Conservation (phyloP, 1,140 invertebrate genomes). For the Zophobas atratus region DNA sequence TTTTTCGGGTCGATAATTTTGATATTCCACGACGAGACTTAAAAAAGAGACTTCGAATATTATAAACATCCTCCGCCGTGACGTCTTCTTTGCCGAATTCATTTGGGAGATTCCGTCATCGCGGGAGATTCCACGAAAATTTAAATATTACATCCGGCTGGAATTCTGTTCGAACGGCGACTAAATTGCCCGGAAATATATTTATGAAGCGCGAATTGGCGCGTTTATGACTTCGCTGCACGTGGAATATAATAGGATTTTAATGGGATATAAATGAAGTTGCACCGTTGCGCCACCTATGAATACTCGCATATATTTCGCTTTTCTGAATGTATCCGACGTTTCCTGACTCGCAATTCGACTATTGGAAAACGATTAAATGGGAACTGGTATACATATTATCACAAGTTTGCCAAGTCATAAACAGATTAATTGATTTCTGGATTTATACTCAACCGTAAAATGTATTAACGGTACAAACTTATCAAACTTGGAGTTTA, state of each 20-base stretch:
- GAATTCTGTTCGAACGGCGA: slow-evolving; percentile 22
- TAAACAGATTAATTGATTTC: slow-evolving; percentile 7
- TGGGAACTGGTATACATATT: slow-evolving; percentile 13
- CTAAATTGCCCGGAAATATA: slow-evolving; percentile 31
- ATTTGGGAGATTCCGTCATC: slow-evolving; percentile 1
- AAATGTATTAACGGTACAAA: background rate
- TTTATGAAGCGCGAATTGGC: slow-evolving; percentile 34
- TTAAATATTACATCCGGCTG: slow-evolving; percentile 18
- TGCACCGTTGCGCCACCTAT: slow-evolving; percentile 24
- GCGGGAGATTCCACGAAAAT: slow-evolving; percentile 19
- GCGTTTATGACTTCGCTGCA: slow-evolving; percentile 6
- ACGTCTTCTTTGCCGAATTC: background rate
- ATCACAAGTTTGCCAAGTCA: slow-evolving; percentile 10
- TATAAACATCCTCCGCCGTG: too few relatives aligned
- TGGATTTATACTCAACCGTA: background rate
- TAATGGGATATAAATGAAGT: slow-evolving; percentile 34
- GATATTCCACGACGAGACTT: too few relatives aligned
- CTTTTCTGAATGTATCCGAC: slow-evolving; percentile 14
- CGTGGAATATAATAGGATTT: slow-evolving; percentile 33
- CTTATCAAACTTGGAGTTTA: too few relatives aligned
- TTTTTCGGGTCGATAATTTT: too few relatives aligned
- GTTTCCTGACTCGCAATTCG: slow-evolving; percentile 16
- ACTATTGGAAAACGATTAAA: slow-evolving; percentile 36
- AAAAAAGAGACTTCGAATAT: too few relatives aligned
- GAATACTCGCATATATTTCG: slow-evolving; percentile 6